phyloP scores from a whole-genome alignment of 2,797 vertebrate species.

The Mormyrus proboscirostris region DNA sequence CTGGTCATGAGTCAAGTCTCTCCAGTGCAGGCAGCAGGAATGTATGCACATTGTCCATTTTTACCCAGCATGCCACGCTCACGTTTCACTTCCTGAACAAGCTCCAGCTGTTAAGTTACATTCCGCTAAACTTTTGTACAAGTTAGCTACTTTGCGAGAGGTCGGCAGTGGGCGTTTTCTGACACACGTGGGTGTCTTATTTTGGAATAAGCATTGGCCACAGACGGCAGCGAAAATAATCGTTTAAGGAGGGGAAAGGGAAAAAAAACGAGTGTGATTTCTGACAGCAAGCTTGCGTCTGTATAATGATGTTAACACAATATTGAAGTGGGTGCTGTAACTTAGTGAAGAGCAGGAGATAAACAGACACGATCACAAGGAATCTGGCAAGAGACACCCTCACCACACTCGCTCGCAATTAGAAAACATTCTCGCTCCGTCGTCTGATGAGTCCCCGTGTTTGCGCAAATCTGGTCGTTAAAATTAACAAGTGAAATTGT shows the following conservation, averaged over 20 bases:
- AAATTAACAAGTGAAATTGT: constrained; percentile 15
- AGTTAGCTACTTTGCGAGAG: constrained; percentile 14
- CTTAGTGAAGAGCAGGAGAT: constrained; percentile 61
- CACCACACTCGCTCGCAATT: not conserved
- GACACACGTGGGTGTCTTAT: constrained; percentile 20
- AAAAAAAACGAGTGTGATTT: constrained; percentile 20
- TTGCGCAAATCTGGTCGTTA: not conserved
- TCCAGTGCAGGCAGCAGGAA: not conserved
- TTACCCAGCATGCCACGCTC: not conserved
- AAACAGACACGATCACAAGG: constrained; percentile 61
- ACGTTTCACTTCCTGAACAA: constrained; percentile 1
- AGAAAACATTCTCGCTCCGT: not conserved
- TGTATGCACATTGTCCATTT: not conserved
- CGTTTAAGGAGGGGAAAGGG: constrained; percentile 9
- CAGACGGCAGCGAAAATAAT: constrained; percentile 19
- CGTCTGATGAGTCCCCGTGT: not conserved
- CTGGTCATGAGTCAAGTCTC: not conserved
- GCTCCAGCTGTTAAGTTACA: constrained; percentile 19
- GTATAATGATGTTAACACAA: constrained; percentile 55
- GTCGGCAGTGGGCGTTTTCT: constrained; percentile 20
- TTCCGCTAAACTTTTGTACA: constrained; percentile 19
- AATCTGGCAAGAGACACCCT: constrained; percentile 34
- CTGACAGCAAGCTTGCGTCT: constrained; percentile 20
- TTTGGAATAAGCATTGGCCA: constrained; percentile 15
- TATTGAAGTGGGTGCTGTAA: constrained; percentile 59